Percentiles rank a stretch among this genome's conserved stretches.
These are phyloP conservation scores for Sebastes miniatus DNA, from an alignment of 2,797 vertebrate species.

Conservation along the genomic window DNA sequence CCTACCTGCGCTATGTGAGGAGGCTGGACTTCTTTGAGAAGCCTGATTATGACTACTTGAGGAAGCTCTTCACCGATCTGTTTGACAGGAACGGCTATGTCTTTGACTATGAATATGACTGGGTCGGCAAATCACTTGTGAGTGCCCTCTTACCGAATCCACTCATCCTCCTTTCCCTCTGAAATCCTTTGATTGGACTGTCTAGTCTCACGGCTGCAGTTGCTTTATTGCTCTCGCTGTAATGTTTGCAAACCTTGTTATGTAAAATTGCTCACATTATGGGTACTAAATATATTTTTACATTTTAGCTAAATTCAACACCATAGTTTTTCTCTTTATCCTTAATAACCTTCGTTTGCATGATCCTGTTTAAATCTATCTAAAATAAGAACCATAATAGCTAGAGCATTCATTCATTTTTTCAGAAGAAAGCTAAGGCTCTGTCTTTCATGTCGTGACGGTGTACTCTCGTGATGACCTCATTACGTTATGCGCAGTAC, in stretches of 20 bases:
- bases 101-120: constrained; percentile 98
- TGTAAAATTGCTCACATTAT: neutral
- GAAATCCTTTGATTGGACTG: neutral
- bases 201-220: neutral
- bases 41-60: constrained; percentile 95
- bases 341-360: neutral
- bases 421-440: too few relatives aligned
- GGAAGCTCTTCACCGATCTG: constrained; percentile 96
- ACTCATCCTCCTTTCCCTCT: neutral
- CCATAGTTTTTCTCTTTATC: neutral
- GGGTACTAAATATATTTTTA: neutral
- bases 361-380: too few relatives aligned
- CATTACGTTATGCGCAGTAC: too few relatives aligned
- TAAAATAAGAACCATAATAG: too few relatives aligned
- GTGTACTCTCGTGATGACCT: too few relatives aligned
- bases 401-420: too few relatives aligned
- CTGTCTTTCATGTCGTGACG: too few relatives aligned
- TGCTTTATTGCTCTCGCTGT: neutral
- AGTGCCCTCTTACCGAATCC: constrained; percentile 61
- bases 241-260: neutral
- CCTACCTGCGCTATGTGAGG: constrained; percentile 95
- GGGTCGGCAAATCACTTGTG: constrained; percentile 98
- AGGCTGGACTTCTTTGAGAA: constrained; percentile 98
- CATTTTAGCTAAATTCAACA: neutral
- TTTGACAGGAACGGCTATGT: constrained; percentile 94